phyloP scores from a whole-genome alignment of 2,113 vertebrate species.

The human (Homo sapiens) region DNA sequence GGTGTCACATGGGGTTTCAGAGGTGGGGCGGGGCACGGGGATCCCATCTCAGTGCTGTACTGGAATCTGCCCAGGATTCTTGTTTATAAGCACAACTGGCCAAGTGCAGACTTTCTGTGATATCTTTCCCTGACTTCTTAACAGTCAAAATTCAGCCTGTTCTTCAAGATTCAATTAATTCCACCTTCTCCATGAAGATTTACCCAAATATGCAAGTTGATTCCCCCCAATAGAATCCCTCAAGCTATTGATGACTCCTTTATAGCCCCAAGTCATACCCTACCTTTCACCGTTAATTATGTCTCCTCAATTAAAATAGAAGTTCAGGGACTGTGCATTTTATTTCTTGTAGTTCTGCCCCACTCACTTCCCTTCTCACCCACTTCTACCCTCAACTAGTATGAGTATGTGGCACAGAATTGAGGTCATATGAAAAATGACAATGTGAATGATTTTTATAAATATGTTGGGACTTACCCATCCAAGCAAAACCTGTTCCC shows the following conservation, averaged over 20 bases:
- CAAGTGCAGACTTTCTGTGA: background rate
- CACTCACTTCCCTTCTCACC: background rate
- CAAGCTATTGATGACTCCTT: background rate
- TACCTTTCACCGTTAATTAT: background rate
- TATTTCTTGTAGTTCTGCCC: background rate
- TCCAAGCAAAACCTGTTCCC: background rate
- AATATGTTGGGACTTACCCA: background rate
- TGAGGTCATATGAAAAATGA: background rate
- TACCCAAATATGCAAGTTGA: background rate
- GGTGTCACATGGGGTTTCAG: background rate
- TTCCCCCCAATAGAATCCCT: background rate
- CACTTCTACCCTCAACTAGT: background rate
- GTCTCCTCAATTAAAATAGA: conserved; percentile 21
- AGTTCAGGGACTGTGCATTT: background rate
- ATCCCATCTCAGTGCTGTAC: background rate
- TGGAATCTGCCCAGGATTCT: background rate
- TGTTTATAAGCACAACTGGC: background rate
- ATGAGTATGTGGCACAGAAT: background rate
- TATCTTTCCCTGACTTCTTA: background rate
- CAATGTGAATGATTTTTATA: background rate
- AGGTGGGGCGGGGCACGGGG: background rate
- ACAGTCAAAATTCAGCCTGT: background rate
- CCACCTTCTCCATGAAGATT: background rate
- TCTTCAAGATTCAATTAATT: background rate
- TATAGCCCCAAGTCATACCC: background rate